phyloP scores from a whole-genome alignment of 2,888 invertebrate genomes.

The Creontiades dilutus region DNA sequence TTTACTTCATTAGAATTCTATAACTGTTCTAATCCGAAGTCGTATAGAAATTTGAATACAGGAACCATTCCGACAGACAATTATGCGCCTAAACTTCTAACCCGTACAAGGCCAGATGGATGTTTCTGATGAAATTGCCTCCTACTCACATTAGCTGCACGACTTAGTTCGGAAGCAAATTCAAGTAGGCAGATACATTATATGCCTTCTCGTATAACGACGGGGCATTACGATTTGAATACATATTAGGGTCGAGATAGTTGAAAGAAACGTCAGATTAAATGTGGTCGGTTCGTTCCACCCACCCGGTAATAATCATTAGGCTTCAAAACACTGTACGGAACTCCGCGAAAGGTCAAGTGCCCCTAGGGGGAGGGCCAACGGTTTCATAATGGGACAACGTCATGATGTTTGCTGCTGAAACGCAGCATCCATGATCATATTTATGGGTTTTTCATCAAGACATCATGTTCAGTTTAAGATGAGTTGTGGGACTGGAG shows the following conservation, averaged over 20 bases:
- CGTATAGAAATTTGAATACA: too few species aligned
- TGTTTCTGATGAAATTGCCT: too few species aligned
- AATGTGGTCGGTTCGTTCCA: slow-evolving; percentile 1
- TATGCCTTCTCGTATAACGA: neutral
- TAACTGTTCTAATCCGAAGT: too few species aligned
- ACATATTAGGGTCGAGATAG: slow-evolving; percentile 2
- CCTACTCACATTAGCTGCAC: neutral
- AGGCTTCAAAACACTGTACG: slow-evolving; percentile 9
- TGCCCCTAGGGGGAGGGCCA: neutral
- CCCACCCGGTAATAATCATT: slow-evolving; percentile 28
- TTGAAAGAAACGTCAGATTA: slow-evolving; percentile 7
- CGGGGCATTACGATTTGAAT: neutral
- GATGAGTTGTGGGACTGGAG: too few species aligned
- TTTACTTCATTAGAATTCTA: too few species aligned
- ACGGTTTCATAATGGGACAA: slow-evolving; percentile 15
- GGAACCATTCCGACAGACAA: too few species aligned
- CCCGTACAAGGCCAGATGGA: too few species aligned
- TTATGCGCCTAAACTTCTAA: too few species aligned
- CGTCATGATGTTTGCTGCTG: neutral
- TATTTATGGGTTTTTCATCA: too few species aligned
- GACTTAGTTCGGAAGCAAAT: slow-evolving; percentile 19
- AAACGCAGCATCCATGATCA: too few species aligned
- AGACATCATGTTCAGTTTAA: too few species aligned
- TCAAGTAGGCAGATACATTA: neutral
- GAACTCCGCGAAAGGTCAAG: slow-evolving; percentile 27